Base-by-base conservation (phyloP, 2,113 vertebrate species). In the Elephas maximus region DNA sequence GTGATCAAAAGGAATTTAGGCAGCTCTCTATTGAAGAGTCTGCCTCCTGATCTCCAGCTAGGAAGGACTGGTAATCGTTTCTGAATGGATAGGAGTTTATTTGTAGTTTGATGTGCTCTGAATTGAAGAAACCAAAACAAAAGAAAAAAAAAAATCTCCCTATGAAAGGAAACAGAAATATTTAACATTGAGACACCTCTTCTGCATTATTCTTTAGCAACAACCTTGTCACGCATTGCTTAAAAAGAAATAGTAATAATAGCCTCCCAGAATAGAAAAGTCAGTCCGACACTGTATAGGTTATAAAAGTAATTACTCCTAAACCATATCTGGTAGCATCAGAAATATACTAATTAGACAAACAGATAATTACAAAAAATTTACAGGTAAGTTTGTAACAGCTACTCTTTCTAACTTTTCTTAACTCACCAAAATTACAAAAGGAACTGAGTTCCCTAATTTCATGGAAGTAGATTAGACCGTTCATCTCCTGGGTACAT, bases 231-330 rank as follows among this genome's bases (percentile, higher is more conserved):
- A 45, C 78, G 37, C 14, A 41, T 21, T 86, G 24, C 10, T 71
- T 71, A 84, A 84, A 94, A 88, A 83, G 80, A 77, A 81, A 69
- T 60, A 82, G 33, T 24, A 24, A 21, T 65, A 80, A 91, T 45
- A 26, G 17, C 44, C 26, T n/a, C 28, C 86, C 33, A 65, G 37
- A 69, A 53, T 74, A 30, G 7, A 77, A 45, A 77, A 57, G 24
- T 30, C 57, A 44, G 11, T 30, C 24, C 79, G 51, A 69, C 12
- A 48, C 8, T 80, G 26, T 12, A 26, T 57, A 41, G 8, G 8
- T 82, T 65, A 67, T 65, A 60, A 82, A 86, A 88, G 12, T 37
- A 90, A 90, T 62, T 78, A 5, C 7, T 79, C 17, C 45, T 37
- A 62, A 21, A 67, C 5, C 41, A 24, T 60, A 71, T 73, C 33